These are phyloP conservation scores for Pristionchus maxplancki DNA, from an alignment of 2,888 invertebrate species.

Conservation along the genomic window DNA sequence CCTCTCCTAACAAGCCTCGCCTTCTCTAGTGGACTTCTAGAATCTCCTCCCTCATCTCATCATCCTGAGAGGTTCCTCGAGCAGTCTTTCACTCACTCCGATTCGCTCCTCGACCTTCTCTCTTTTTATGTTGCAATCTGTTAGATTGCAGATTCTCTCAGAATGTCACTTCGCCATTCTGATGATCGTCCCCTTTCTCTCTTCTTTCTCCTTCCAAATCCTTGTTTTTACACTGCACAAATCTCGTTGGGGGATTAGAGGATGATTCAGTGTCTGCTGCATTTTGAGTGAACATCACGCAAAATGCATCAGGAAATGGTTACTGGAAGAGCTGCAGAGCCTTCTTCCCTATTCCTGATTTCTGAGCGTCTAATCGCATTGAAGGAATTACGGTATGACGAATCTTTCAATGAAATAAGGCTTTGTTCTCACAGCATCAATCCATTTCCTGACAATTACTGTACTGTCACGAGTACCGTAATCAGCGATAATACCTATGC, in stretches of 20 bases:
- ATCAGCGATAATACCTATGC: background rate
- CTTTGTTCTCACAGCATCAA: background rate
- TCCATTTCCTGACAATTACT: background rate
- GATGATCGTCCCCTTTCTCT: background rate
- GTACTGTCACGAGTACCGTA: background rate
- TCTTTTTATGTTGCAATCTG: constrained; percentile 33
- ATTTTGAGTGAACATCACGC: too few species aligned
- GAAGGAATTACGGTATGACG: too few species aligned
- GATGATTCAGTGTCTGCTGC: too few species aligned
- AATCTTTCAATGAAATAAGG: too few species aligned
- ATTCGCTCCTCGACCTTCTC: background rate
- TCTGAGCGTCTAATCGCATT: too few species aligned
- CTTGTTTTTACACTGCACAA: background rate
- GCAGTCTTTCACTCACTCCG: constrained; percentile 2
- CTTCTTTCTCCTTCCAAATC: background rate
- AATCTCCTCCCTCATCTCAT: constrained; percentile 27
- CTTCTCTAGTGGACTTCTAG: constrained; percentile 20
- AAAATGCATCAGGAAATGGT: too few species aligned
- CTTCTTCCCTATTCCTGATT: too few species aligned
- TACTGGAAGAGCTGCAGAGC: too few species aligned
- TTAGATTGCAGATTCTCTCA: constrained; percentile 4
- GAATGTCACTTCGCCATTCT: constrained; percentile 32
- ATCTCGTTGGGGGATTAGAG: background rate
- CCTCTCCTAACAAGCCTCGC: background rate
- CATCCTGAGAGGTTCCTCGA: background rate